Evolutionary conservation across 2,797 vertebrate genomes (phyloP).

Genomic region (Sebastes trivittatus): DNA sequence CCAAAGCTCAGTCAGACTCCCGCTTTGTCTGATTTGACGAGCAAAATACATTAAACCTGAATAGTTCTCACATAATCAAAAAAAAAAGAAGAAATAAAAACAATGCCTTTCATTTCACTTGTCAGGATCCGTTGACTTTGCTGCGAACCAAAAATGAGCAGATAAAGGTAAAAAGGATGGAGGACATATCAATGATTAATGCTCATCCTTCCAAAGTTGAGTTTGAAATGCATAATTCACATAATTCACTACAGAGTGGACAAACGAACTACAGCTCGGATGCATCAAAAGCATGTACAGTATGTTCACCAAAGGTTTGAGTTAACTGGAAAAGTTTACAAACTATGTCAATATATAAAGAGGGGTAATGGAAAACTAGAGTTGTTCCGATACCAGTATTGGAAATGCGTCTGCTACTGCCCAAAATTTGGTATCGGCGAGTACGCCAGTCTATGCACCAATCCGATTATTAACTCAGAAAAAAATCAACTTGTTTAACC

Average conservation of each 20-base stretch:
- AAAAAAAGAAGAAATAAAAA: conserved; percentile 35
- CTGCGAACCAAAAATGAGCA: conserved; percentile 36
- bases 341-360: neutral
- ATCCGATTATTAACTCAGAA: too few relatives aligned
- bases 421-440: too few relatives aligned
- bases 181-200: conserved; percentile 66
- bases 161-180: conserved; percentile 40
- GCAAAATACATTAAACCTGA: conserved; percentile 44
- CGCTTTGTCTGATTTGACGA: conserved; percentile 72
- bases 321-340: conserved; percentile 8
- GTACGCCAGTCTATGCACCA: too few relatives aligned
- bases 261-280: neutral
- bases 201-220: conserved; percentile 46
- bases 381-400: too few relatives aligned
- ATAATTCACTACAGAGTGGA: conserved; percentile 32
- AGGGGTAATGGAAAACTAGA: neutral
- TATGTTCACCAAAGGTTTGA: neutral
- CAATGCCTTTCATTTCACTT: conserved; percentile 55
- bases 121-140: conserved; percentile 38
- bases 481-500: too few relatives aligned
- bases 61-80: conserved; percentile 39
- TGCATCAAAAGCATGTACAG: neutral
- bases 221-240: conserved; percentile 51
- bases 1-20: conserved; percentile 57
- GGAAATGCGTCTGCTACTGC: too few relatives aligned